Conservation (phyloP, 92 coral and sea anemone species). For the Paragorgia papillata region DNA sequence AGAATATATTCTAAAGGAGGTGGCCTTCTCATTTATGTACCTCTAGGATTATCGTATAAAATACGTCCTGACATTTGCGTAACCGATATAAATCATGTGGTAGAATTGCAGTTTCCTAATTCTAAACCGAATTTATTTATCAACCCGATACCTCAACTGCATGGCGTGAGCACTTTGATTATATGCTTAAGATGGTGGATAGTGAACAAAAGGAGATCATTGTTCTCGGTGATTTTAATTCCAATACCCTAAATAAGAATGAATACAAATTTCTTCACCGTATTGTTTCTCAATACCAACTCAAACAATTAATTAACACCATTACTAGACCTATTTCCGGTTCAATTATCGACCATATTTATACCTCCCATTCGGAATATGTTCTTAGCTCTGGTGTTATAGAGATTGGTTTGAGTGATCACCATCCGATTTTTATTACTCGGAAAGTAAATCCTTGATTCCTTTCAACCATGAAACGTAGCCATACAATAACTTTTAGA, state of each 20-base stretch:
- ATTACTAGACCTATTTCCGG: no score
- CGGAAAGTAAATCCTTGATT: not conserved
- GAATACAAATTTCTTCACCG: no score
- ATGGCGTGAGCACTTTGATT: not conserved
- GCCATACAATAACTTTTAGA: no score
- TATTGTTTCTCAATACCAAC: no score
- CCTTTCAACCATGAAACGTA: not conserved
- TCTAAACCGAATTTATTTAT: no score
- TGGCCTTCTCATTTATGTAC: not conserved
- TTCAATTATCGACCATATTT: no score
- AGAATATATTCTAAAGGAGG: not conserved
- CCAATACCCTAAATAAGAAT: not conserved
- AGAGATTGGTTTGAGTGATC: not conserved
- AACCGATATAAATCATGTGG: not conserved
- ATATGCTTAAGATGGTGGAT: not conserved
- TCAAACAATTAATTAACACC: no score
- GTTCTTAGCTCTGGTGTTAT: not conserved
- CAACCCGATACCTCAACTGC: not conserved
- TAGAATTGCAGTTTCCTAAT: not conserved
- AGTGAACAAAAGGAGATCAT: not conserved
- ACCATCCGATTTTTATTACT: not conserved
- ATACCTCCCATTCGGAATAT: not conserved
- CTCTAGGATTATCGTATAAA: not conserved
- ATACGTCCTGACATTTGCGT: not conserved
- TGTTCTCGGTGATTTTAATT: constrained; percentile 6